Evolutionary conservation across 30 jellyfish, hydroid and myxozoan species (phyloP), one percentile per base, ranked within the genome.

Genomic region (Chrysaora quinquecirrha): DNA sequence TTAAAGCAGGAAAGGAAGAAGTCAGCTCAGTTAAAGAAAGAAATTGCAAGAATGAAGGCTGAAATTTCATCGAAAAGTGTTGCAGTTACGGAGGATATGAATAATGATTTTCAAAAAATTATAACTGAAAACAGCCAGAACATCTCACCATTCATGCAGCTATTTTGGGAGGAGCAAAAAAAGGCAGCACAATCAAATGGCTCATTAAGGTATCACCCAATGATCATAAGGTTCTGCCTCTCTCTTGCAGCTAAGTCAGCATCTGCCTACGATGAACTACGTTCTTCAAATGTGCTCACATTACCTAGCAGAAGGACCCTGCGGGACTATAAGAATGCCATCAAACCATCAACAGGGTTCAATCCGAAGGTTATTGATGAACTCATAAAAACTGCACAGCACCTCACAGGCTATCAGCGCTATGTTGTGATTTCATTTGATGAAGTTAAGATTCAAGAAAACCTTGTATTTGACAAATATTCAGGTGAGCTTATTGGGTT

Each of bases 401-500:
- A 64, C 9, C 56, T 47, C 47, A 10, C 30, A 3, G 64, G 19
- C 16, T 3, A 2, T 16, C 83, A 74, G 27, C 81, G 86, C 4
- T 74, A 46, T 74, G 86, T 74, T 16, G 20, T 47, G 3, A 9
- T 74, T 4, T 3, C 49, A 22, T 23, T 48, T 22, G 86, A 74
- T 50, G 82, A 74, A 27, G 48, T 74, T 84, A 74, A 74, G 27
- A 74, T 50, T 28, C 81, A 27, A 20, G 27, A 84, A 20, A 50
- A 75, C 73, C 85, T 85, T 29, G 95, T 85, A 4, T 85, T 48
- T 50, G 80, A 85, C 1, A 85, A 74, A 75, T 9, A 19, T 61
- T 73, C 84, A 7, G 89, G 90, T 32, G 95, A 82, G 78, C 70
- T 69, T 18, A 68, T 69, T 82, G 93, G 93, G 14, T 82, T 11